Conservation (phyloP, 2,888 invertebrate genomes). For the Philhelius pedissequus region DNA sequence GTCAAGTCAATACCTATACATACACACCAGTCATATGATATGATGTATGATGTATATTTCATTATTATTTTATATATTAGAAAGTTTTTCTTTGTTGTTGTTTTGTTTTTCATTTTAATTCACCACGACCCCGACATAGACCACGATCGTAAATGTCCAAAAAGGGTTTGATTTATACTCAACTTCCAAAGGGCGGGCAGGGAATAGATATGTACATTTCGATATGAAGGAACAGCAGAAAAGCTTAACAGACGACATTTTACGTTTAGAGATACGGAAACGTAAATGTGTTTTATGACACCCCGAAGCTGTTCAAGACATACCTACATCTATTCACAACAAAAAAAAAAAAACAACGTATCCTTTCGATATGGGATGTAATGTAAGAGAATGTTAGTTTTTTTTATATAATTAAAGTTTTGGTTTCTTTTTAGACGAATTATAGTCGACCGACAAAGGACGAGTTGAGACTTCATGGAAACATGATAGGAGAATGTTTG, state of each 20-base stretch:
- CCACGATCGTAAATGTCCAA: constrained; percentile 79
- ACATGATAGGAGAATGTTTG: neutral
- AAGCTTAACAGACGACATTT: constrained; percentile 25
- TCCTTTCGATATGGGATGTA: neutral
- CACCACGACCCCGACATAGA: constrained; percentile 77
- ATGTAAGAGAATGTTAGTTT: neutral
- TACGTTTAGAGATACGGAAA: neutral
- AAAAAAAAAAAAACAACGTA: neutral
- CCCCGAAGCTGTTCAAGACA: neutral
- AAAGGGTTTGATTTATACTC: constrained; percentile 78
- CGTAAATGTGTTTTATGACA: constrained; percentile 21
- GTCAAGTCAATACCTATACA: neutral
- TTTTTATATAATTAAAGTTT: neutral
- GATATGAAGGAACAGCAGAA: constrained; percentile 2
- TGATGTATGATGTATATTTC: neutral
- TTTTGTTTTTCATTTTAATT: constrained; percentile 74
- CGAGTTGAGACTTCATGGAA: neutral
- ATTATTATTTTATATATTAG: constrained; percentile 49
- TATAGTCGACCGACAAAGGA: neutral
- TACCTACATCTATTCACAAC: no score
- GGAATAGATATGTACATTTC: neutral
- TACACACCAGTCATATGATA: no score
- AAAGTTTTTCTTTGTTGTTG: constrained; percentile 37
- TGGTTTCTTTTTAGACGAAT: neutral
- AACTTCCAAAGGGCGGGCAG: constrained; percentile 41